Conservation (phyloP, 2,888 invertebrate species). For the Cistogaster globosa region DNA sequence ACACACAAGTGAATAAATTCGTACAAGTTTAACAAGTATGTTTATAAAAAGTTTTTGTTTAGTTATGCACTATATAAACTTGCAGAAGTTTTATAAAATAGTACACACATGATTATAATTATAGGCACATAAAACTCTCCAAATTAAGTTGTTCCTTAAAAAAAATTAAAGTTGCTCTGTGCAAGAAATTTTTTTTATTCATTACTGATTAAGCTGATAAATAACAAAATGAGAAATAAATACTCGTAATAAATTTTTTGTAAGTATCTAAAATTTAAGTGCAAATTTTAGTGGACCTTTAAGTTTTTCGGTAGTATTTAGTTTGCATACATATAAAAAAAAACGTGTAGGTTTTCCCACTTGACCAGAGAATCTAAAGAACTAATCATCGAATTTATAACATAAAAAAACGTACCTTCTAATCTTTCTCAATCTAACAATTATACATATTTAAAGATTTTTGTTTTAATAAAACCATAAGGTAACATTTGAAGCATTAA, state of each 20-base stretch:
- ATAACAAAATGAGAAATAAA: too few species aligned
- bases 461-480: too few species aligned
- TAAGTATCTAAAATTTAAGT: background rate
- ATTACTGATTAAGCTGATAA: too few species aligned
- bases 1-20: background rate
- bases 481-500: too few species aligned
- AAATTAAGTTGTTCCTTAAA: background rate
- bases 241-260: too few species aligned
- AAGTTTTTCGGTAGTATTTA: background rate
- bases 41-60: background rate
- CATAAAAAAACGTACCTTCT: too few species aligned
- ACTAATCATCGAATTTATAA: too few species aligned
- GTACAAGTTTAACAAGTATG: background rate
- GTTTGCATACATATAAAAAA: background rate
- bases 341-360: conserved; percentile 11
- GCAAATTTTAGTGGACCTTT: background rate
- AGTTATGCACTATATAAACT: background rate
- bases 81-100: background rate
- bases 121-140: background rate
- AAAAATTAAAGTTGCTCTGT: background rate
- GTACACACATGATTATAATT: background rate
- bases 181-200: too few species aligned
- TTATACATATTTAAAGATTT: too few species aligned
- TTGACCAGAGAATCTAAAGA: too few species aligned
- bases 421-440: too few species aligned